Base-by-base conservation (phyloP, 1,140 invertebrate genomes). In the Bradysia coprophila region DNA sequence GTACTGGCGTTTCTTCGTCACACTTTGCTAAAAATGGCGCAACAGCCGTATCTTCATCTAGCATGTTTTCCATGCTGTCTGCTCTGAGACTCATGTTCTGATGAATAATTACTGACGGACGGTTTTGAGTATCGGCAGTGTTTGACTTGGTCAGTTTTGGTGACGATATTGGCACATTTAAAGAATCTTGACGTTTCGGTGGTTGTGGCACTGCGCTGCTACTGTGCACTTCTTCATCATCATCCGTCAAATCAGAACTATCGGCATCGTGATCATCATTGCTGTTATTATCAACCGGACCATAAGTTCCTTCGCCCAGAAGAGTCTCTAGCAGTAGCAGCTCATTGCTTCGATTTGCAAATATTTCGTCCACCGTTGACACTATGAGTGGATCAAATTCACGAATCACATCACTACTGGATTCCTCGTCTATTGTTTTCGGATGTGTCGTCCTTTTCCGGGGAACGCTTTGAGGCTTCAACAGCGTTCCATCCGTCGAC, bases 251-350 rank as follows among this genome's bases (percentile, higher is more conserved):
- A 31, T 43, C 42, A 21, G 21, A 1, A 18, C n/a, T 15, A n/a
- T n/a, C n/a, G n/a, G n/a, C n/a, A 32, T 57, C 51, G 23, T 59
- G 55, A 44, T 54, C 38, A 0, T 39, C 40, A 48, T 31, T 22
- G 38, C 45, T 23, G 16, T 32, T 34, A n/a, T 49, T 45, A 22
- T 51, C 50, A 2, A 55, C 39, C 21, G 45, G 54, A 21, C 55
- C 55, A 38, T 61, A 61, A 15, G 56, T 59, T 22, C 57, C 57
- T 43, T 60, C 57, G 45, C 57, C 52, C 9, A 61, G 49, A 28
- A 61, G 44, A 45, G 55, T 51, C 40, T 61, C 57, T 15, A 61
- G 48, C 20, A 61, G 43, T 39, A 59, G 42, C 22, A 61, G 41
- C 40, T 61, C 51, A 44, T 61, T 61, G 38, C 56, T 59, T 39